Evolutionary conservation across 2,113 vertebrate species (phyloP).

Genomic region (human (Homo sapiens)): GRCh38 chr3:105357001-105357500

Average conservation of each 20-base stretch:
- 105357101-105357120: neutral
- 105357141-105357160: neutral
- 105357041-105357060: neutral
- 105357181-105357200: neutral
- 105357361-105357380: neutral
- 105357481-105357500: neutral
- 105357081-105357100: neutral
- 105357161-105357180: neutral
- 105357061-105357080: neutral
- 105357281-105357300: neutral
- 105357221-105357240: neutral
- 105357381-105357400: neutral
- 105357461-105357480: neutral
- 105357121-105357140: neutral
- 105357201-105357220: neutral
- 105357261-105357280: neutral
- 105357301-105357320: neutral
- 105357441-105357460: neutral
- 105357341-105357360: neutral
- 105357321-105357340: neutral
- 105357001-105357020: neutral
- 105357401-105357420: neutral
- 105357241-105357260: too few species aligned
- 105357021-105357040: neutral
- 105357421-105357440: neutral